These are phyloP conservation scores for Eulemur albifrons DNA, from an alignment of 2,797 vertebrate genomes.

Conservation along the genomic window DNA sequence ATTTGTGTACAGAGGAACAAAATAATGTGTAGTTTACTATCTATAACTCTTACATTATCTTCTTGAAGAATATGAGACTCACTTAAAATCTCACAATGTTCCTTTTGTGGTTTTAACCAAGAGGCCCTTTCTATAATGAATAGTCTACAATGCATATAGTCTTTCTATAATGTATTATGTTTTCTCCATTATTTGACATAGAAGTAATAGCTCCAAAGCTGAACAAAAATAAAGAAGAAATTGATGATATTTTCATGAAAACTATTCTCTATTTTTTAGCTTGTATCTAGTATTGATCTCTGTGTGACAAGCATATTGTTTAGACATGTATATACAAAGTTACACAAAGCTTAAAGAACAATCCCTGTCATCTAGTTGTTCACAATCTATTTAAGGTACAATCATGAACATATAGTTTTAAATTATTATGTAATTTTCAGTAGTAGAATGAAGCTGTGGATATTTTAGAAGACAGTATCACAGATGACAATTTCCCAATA, in stretches of 20 bases:
- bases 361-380: neutral
- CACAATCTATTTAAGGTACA: neutral
- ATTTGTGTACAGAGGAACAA: neutral
- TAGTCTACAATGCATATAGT: too few relatives aligned
- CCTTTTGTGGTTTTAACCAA: neutral
- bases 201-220: neutral
- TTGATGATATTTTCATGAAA: neutral
- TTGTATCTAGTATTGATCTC: neutral
- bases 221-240: neutral
- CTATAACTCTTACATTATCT: neutral
- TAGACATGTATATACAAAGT: neutral
- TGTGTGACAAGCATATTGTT: neutral
- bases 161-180: neutral
- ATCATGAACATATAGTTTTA: neutral
- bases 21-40: neutral
- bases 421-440: neutral
- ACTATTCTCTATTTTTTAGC: neutral
- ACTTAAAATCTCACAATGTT: neutral
- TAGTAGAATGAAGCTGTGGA: neutral
- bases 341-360: neutral
- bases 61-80: neutral
- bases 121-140: neutral
- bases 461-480: neutral
- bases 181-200: neutral
- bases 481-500: neutral